Conservation (phyloP, 2,888 invertebrate species). For the Argyresthia albistria region DNA sequence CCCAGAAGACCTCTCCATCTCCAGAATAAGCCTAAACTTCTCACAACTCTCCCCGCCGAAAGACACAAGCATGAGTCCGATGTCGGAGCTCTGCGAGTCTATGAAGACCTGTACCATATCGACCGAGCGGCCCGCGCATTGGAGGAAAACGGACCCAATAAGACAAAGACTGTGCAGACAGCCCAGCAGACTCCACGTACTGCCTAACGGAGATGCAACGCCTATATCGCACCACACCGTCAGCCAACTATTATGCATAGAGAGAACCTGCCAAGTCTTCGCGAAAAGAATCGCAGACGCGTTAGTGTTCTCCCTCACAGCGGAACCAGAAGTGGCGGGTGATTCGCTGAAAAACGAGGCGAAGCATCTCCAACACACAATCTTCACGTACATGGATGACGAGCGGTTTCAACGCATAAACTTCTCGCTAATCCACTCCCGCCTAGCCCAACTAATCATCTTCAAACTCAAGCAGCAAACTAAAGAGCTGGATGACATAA, state of each 20-base stretch:
- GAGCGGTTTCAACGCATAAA: conserved; percentile 74
- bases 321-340: conserved; percentile 68
- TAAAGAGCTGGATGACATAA: conserved; percentile 48
- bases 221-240: conserved; percentile 44
- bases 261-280: conserved; percentile 72
- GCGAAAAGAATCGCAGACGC: conserved; percentile 79
- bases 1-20: conserved; percentile 40
- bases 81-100: conserved; percentile 73
- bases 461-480: conserved; percentile 69
- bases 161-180: conserved; percentile 45
- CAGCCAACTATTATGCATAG: conserved; percentile 53
- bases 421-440: conserved; percentile 76
- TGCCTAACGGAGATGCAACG: conserved; percentile 32
- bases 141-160: conserved; percentile 45
- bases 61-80: conserved; percentile 56
- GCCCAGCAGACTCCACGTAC: conserved; percentile 24
- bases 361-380: conserved; percentile 78
- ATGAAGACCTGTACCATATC: conserved; percentile 69
- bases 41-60: conserved; percentile 25
- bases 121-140: conserved; percentile 40
- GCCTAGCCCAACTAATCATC: conserved; percentile 75
- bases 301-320: conserved; percentile 68
- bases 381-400: conserved; percentile 79
- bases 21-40: conserved; percentile 37
- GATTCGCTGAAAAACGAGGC: conserved; percentile 76